These are phyloP conservation scores for Eupeodes latifasciatus DNA, from an alignment of 2,888 invertebrate species.

Conservation along the genomic window DNA sequence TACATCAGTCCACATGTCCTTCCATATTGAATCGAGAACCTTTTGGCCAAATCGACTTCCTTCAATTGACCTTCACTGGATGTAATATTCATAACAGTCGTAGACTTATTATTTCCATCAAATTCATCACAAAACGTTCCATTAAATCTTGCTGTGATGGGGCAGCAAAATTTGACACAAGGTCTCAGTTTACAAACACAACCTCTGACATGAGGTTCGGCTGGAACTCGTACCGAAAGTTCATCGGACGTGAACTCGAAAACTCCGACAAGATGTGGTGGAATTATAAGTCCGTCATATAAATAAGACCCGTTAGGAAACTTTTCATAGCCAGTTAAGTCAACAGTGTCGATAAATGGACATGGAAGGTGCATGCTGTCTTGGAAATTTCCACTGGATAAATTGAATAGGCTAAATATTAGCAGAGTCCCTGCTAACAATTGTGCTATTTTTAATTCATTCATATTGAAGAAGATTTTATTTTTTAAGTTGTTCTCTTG, in stretches of 20 bases:
- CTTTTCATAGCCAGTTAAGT: slow-evolving; percentile 80
- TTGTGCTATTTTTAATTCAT: slow-evolving; percentile 8
- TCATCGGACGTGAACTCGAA: slow-evolving; percentile 81
- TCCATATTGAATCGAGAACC: slow-evolving; percentile 79
- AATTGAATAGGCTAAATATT: neutral
- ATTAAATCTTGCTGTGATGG: slow-evolving; percentile 78
- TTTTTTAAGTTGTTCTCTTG: neutral
- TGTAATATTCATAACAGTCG: slow-evolving; percentile 79
- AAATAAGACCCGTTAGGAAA: slow-evolving; percentile 81
- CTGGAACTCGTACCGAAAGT: slow-evolving; percentile 78
- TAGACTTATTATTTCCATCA: slow-evolving; percentile 31
- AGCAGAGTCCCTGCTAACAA: slow-evolving; percentile 20
- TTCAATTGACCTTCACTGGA: slow-evolving; percentile 69
- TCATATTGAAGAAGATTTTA: slow-evolving; percentile 13
- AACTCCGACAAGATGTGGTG: slow-evolving; percentile 79
- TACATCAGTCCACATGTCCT: slow-evolving; percentile 79
- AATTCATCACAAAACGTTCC: slow-evolving; percentile 42
- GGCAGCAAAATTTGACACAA: slow-evolving; percentile 83
- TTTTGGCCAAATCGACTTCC: slow-evolving; percentile 77
- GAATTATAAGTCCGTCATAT: slow-evolving; percentile 81
- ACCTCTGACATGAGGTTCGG: slow-evolving; percentile 80
- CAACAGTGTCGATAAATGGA: slow-evolving; percentile 81
- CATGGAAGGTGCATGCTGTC: slow-evolving; percentile 78
- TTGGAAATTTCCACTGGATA: neutral
- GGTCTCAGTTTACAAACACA: slow-evolving; percentile 82